Percentiles rank a stretch among this genome's conserved stretches.
These are phyloP conservation scores for Eumaeus atala DNA, from an alignment of 1,140 invertebrate species.

Conservation along the genomic window DNA sequence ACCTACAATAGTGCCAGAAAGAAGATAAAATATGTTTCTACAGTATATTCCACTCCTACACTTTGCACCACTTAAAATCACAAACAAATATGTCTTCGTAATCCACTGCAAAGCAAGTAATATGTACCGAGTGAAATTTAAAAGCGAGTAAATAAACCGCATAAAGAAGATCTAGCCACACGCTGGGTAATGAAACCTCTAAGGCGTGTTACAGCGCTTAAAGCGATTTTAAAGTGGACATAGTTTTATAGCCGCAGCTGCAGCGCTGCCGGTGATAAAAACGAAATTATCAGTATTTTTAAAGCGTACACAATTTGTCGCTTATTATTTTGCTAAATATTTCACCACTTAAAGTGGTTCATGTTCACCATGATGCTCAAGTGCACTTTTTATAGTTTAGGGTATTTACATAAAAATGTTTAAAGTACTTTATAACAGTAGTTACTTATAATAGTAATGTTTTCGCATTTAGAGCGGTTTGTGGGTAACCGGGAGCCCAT, in stretches of 20 bases:
- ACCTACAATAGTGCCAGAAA: too few relatives aligned
- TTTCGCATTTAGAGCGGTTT: too few relatives aligned
- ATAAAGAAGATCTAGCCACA: not conserved
- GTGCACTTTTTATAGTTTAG: too few relatives aligned
- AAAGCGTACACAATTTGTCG: not conserved
- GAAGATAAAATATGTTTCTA: too few relatives aligned
- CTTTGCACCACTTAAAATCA: too few relatives aligned
- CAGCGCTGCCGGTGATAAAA: not conserved
- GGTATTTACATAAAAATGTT: too few relatives aligned
- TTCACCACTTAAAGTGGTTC: not conserved
- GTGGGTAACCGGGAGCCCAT: too few relatives aligned
- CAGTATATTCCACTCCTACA: too few relatives aligned
- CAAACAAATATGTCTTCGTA: not conserved
- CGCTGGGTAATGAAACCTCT: conserved; percentile 1
- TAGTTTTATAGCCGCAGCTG: not conserved
- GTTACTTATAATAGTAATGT: too few relatives aligned
- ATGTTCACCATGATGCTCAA: too few relatives aligned
- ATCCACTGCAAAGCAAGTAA: not conserved
- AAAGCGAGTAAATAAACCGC: not conserved
- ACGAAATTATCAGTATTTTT: not conserved
- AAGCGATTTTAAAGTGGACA: not conserved
- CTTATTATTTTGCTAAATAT: not conserved
- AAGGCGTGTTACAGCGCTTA: not conserved
- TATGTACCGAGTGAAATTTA: conserved; percentile 7
- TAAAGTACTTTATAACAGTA: too few relatives aligned